phyloP scores from a whole-genome alignment of 2,797 vertebrate species.

The Heterohyrax brucei region DNA sequence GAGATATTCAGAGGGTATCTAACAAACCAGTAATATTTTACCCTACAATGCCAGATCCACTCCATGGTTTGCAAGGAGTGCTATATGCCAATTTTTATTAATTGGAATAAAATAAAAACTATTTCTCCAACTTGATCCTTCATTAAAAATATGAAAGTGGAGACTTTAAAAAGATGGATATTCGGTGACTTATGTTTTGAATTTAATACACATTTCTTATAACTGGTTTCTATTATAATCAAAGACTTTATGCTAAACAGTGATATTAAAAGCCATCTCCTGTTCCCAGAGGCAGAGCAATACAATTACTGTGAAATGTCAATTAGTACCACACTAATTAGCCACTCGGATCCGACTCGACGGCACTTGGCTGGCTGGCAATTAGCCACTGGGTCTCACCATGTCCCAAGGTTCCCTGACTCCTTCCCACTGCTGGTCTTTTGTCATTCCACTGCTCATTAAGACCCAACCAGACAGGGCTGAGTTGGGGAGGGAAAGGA shows the following conservation, averaged over 20 bases:
- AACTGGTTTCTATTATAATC: slow-evolving; percentile 45
- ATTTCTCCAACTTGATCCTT: neutral
- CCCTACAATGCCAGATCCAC: too few relatives aligned
- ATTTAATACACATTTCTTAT: slow-evolving; percentile 37
- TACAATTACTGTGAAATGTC: slow-evolving; percentile 32
- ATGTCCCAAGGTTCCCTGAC: neutral
- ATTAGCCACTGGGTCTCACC: slow-evolving; percentile 44
- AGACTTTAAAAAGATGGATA: neutral
- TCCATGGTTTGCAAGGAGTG: neutral
- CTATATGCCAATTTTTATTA: slow-evolving; percentile 66
- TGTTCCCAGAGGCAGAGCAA: neutral
- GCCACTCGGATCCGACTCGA: too few relatives aligned
- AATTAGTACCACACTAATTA: slow-evolving; percentile 58
- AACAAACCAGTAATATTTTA: neutral
- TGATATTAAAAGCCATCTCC: neutral
- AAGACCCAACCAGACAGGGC: neutral
- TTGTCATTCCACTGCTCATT: slow-evolving; percentile 9
- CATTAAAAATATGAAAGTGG: neutral
- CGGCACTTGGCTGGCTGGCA: too few relatives aligned
- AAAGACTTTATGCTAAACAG: neutral
- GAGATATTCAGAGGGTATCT: neutral
- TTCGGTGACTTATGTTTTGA: slow-evolving; percentile 64
- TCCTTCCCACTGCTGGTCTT: neutral
- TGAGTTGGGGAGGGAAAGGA: neutral
- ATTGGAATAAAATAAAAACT: slow-evolving; percentile 64